phyloP scores from a whole-genome alignment of 2,888 invertebrate genomes.

The Parapristionchus giblindavisi region DNA sequence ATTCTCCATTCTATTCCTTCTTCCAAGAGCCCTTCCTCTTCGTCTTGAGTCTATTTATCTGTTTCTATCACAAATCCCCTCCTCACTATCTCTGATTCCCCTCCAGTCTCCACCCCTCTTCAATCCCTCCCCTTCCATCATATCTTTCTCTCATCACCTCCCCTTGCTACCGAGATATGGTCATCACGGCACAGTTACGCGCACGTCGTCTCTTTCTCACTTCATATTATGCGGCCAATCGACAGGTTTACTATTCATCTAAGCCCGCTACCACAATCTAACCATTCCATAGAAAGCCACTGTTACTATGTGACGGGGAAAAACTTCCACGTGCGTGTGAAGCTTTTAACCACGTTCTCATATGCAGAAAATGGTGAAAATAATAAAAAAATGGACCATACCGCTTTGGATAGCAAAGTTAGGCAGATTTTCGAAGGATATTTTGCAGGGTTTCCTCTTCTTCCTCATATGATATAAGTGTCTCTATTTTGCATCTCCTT shows the following conservation, averaged over 20 bases:
- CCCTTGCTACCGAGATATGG: not conserved
- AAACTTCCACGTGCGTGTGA: no score
- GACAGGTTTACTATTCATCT: slow-evolving; percentile 10
- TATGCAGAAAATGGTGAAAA: no score
- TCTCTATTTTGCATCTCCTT: no score
- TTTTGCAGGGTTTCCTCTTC: no score
- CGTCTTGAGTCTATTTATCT: not conserved
- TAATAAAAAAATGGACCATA: no score
- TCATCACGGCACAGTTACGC: slow-evolving; percentile 37
- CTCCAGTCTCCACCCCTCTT: not conserved
- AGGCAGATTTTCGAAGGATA: no score
- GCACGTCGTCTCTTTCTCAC: slow-evolving; percentile 44
- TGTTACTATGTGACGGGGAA: no score
- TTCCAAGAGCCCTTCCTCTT: not conserved
- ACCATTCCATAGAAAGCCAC: no score
- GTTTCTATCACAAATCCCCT: not conserved
- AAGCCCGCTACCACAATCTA: no score
- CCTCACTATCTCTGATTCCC: slow-evolving; percentile 19
- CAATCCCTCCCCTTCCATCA: slow-evolving; percentile 10
- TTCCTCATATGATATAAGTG: no score
- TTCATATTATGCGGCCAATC: slow-evolving; percentile 51
- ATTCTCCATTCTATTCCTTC: not conserved
- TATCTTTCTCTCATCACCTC: slow-evolving; percentile 15
- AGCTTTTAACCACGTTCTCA: no score
- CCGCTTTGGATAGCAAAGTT: no score